Base-by-base conservation (phyloP, 2,888 invertebrate species). In the Netelia inedita region DNA sequence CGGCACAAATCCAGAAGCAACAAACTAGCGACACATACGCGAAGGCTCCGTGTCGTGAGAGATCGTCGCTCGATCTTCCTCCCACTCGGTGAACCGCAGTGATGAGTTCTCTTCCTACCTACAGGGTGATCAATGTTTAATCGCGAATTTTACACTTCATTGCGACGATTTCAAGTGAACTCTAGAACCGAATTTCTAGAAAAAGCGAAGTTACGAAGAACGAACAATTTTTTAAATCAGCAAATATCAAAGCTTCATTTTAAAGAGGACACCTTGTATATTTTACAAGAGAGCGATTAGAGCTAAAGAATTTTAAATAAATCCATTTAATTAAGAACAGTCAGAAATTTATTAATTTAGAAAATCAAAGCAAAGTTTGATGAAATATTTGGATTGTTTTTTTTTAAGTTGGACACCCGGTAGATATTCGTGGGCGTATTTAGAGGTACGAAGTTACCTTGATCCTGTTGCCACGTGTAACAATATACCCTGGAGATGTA, bases 1-100 rank as follows among this genome's bases (percentile, higher is more conserved):
- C 69, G 68, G 65, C 61, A 63, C 61, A 79, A 79, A 74, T 83
- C 79, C 83, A 83, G 83, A 79, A 79, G 74, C 79, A 69, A 69
- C 78, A 23, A 72, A 50, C 61, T 66, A 21, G 21, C 74, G 79
- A 78, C 21, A 68, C 41, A 75, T 41, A 19, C 21, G 19, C 28
- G 46, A 35, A 69, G 53, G 41, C 55, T 73, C 74, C 21, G 61
- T 55, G 73, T 46, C 72, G 43, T 11, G 72, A 43, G 23, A 66
- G 76, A 78, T 82, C 65, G 53, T 66, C 66, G 71, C 59, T 82
- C 66, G 65, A 82, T 82, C 69, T 72, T 71, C 71, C 65, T 82
- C 82, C 53, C 75, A 55, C 73, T 73, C 73, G 55, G 72, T 53
- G 74, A 74, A 35, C 72, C n/a, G 57, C 57, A 10, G 11, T 23